phyloP scores from a whole-genome alignment of 2,797 vertebrate species.

The Gadopsis marmoratus region DNA sequence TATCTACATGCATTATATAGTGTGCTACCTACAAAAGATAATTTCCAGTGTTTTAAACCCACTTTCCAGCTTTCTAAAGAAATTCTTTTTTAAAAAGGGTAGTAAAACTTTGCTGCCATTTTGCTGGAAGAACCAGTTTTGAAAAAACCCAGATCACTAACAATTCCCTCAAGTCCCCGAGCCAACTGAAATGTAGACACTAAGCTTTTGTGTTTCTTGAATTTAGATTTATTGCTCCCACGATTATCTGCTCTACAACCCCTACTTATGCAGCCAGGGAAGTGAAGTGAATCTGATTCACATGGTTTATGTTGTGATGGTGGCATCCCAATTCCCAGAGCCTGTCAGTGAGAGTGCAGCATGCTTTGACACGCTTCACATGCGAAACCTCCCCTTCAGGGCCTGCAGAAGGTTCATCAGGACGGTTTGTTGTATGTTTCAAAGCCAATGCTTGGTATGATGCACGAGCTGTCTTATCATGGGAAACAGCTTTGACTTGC shows the following conservation, averaged over 20 bases:
- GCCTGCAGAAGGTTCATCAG: constrained; percentile 18
- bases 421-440: constrained; percentile 21
- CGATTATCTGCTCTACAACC: constrained; percentile 23
- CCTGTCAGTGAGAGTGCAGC: constrained; percentile 30
- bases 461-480: constrained; percentile 1
- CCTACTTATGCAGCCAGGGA: constrained; percentile 13
- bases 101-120: constrained; percentile 4
- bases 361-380: constrained; percentile 66
- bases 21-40: not conserved
- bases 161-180: not conserved
- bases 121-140: constrained; percentile 58
- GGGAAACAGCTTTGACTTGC: constrained; percentile 13
- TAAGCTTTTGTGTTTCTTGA: constrained; percentile 13
- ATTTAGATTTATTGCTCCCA: constrained; percentile 35
- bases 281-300: constrained; percentile 44
- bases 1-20: not conserved
- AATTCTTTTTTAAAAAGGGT: not conserved
- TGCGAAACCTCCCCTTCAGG: constrained; percentile 61
- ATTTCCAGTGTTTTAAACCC: not conserved
- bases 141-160: not conserved
- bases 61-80: not conserved
- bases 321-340: constrained; percentile 45
- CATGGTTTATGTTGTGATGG: constrained; percentile 37
- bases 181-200: constrained; percentile 19
- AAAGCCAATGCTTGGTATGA: not conserved